A percentile compares a stretch with the other conserved stretches of the same genome.
phyloP scores from a whole-genome alignment of 2,113 vertebrate species.

The Bambusicola thoracicus region DNA sequence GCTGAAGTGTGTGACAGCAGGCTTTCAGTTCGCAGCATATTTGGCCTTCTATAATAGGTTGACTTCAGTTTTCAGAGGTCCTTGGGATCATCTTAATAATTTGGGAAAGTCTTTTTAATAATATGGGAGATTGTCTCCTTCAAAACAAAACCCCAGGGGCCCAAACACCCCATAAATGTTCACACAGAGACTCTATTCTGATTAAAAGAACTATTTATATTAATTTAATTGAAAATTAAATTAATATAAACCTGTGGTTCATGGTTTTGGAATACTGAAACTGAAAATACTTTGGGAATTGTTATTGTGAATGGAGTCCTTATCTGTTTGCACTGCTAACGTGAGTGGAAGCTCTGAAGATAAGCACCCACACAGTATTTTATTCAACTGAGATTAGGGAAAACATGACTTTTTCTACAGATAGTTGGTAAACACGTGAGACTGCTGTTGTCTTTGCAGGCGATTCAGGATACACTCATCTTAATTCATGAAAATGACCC shows the following conservation, averaged over 20 bases:
- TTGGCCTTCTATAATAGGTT: not conserved
- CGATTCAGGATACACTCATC: not conserved
- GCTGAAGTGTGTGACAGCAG: not conserved
- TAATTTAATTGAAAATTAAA: not conserved
- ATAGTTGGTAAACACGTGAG: not conserved
- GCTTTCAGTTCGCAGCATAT: not conserved
- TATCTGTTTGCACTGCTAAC: not conserved
- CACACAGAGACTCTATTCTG: not conserved
- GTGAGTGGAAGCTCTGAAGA: not conserved
- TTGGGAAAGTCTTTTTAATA: not conserved
- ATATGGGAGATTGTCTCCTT: not conserved
- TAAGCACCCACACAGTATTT: not conserved
- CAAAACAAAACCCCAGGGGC: not conserved
- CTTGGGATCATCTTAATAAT: not conserved
- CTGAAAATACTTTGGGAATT: not conserved
- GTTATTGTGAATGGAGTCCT: not conserved
- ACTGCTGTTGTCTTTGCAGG: not conserved
- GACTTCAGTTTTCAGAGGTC: not conserved
- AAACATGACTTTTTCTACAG: not conserved
- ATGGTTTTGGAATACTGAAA: not conserved
- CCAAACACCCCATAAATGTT: not conserved
- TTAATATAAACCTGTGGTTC: not conserved
- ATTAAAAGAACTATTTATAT: not conserved
- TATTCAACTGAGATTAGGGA: not conserved
- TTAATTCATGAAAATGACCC: not conserved